These are phyloP conservation scores for Liopterus haemorrhoidalis DNA, from an alignment of 2,888 invertebrate genomes.

Conservation along the genomic window DNA sequence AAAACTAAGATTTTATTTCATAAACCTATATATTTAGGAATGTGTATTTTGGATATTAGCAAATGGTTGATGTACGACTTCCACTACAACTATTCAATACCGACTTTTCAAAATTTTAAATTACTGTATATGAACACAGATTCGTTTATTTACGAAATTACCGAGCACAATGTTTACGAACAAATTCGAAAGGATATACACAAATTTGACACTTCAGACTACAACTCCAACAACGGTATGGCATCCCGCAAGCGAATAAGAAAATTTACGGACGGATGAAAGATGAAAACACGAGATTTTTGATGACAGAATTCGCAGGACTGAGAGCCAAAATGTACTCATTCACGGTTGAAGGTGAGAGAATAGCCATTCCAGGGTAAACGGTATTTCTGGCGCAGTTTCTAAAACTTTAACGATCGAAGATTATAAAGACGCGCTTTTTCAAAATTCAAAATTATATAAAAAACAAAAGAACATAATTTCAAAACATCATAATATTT, in stretches of 20 bases:
- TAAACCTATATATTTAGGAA: slow-evolving; percentile 42
- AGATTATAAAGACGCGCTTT: slow-evolving; percentile 5
- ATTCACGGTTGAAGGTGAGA: background rate
- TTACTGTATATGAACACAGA: slow-evolving; percentile 31
- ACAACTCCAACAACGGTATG: slow-evolving; percentile 31
- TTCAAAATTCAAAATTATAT: background rate
- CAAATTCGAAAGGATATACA: slow-evolving; percentile 31
- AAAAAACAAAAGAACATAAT: slow-evolving; percentile 2
- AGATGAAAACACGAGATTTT: slow-evolving; percentile 35
- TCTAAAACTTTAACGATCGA: background rate
- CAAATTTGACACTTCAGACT: slow-evolving; percentile 38
- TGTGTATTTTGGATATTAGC: slow-evolving; percentile 41
- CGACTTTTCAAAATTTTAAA: slow-evolving; percentile 28
- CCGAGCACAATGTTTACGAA: slow-evolving; percentile 36
- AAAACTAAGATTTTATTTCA: slow-evolving; percentile 36
- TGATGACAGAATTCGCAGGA: slow-evolving; percentile 36
- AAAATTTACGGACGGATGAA: slow-evolving; percentile 35
- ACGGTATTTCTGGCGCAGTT: slow-evolving; percentile 29
- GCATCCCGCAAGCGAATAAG: slow-evolving; percentile 30
- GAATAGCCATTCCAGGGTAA: slow-evolving; percentile 27
- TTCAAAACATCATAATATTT: slow-evolving; percentile 14
- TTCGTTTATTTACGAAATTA: slow-evolving; percentile 23
- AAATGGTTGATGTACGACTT: slow-evolving; percentile 43
- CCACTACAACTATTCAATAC: slow-evolving; percentile 38
- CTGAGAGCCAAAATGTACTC: slow-evolving; percentile 34